Evolutionary conservation across 2,113 vertebrate genomes (phyloP), one percentile per base, ranked within the genome.

Genomic region (Erythrolamprus reginae): DNA sequence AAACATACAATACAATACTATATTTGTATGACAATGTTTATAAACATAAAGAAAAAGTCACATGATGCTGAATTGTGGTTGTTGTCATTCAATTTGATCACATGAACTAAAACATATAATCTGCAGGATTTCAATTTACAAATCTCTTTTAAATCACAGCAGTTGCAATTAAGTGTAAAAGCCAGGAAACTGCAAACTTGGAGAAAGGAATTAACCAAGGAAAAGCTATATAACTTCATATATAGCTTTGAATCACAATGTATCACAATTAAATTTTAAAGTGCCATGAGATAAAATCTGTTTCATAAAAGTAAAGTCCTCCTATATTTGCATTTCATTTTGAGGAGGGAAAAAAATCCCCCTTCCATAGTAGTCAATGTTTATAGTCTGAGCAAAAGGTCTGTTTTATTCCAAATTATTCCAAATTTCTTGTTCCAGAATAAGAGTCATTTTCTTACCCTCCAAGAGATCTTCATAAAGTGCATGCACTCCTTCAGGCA

Each of bases 401-500:
- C 84, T 95, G 88, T 0, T 70, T 92, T 86, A 47, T 86, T 33
- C 47, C 87, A 47, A 89, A 58, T 92, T 86, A 47, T 86, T 33
- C 47, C 87, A 47, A 89, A 58, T 13, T 55, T 23, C 7, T 28
- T 82, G 53, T 15, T 52, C 0, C 0, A 19, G 7, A 87, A 89
- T 0, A 2, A 89, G n/a, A 88, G 7, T 6, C 92, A 58, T 6
- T 90, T 83, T 93, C 97, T 97, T 92, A 99, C 99, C 98, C 95
- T 99, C 98, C 90, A 99, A 96, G 90, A 98, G 97, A 88, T 99
- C 99, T 95, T 99, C 99, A 96, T 99, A 99, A 93, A 99, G 98
- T 88, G 98, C 98, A 50, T 99, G 99, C 87, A 99, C 99, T 89
- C 99, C 99, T 96, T 99, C 99, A 4, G 99, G 99, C 91, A 99